phyloP scores from a whole-genome alignment of 2,888 invertebrate genomes.

The Cabera pusaria region DNA sequence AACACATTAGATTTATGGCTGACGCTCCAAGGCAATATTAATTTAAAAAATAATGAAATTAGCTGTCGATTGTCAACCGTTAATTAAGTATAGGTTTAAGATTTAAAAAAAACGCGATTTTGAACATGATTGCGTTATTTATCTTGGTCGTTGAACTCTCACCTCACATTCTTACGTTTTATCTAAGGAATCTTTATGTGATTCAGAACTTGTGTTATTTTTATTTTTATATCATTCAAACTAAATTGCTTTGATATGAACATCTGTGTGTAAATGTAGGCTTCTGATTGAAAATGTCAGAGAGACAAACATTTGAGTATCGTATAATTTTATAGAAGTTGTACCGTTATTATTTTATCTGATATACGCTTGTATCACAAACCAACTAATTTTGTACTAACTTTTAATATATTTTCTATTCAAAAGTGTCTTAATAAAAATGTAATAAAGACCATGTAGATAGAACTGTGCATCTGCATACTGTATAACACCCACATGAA shows the following conservation, averaged over 20 bases:
- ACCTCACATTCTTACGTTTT: slow-evolving; percentile 8
- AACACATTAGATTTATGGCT: slow-evolving; percentile 30
- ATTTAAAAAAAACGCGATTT: slow-evolving; percentile 48
- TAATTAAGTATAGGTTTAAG: slow-evolving; percentile 36
- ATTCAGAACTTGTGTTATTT: slow-evolving; percentile 8
- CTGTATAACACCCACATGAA: too few relatives aligned
- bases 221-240: slow-evolving; percentile 11
- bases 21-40: slow-evolving; percentile 32
- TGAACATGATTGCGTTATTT: slow-evolving; percentile 39
- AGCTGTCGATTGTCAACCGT: slow-evolving; percentile 44
- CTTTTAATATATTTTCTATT: too few relatives aligned
- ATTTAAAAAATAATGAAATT: slow-evolving; percentile 44
- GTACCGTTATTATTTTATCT: too few relatives aligned
- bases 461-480: too few relatives aligned
- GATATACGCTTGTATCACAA: too few relatives aligned
- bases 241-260: slow-evolving; percentile 3
- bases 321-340: too few relatives aligned
- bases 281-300: slow-evolving; percentile 1
- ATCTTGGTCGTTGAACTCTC: slow-evolving; percentile 8
- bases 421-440: too few relatives aligned
- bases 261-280: slow-evolving; percentile 2
- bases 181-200: slow-evolving; percentile 11
- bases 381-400: too few relatives aligned
- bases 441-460: too few relatives aligned
- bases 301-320: too few relatives aligned